Evolutionary conservation across 64 coral and sea anemone species (phyloP), one percentile per base, ranked within the genome.

Genomic region (Actinia tenebrosa): DNA sequence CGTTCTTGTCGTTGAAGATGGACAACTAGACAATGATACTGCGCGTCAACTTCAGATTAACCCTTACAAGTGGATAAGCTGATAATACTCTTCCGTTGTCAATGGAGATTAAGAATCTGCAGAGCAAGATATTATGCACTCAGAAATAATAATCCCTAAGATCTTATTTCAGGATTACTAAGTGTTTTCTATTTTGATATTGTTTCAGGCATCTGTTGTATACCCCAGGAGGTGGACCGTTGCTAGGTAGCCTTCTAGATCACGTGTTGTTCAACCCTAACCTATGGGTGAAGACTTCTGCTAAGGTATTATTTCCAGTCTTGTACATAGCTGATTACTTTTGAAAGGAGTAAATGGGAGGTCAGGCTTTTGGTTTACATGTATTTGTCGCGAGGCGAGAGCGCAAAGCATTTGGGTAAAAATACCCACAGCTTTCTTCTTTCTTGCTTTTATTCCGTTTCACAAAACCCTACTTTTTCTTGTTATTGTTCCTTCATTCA

Each of bases 201-300:
- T 87, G 79, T 60, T 82, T 0, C 27, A 99, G 97, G 50, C 64
- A 92, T 88, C 89, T 99, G 71, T 78, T 99, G 56, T 92, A 79
- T 44, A 89, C 91, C 1, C 87, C 90, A 42, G 88, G 97, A n/a
- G 89, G 85, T 16, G 93, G 91, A 53, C 77, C 82, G 3, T 62
- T 99, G 25, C 79, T 99, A 43, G 97, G 97, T 61, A 99, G 72
- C 18, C 88, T 99, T n/a, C 58, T 99, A 1, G 97, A 99, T 86
- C 94, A 99, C 52, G 83, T 99, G 64, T 83, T 99, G 1, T 99
- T 99, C 72, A 99, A 99, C 77, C 93, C 97, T 16, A 95, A 95
- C 45, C n/a, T 99, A 22, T 99, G 97, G 97, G 93, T 95, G 1
- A 99, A 95, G 71, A 95, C 97, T 7, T 91, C 93, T 44, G 81